phyloP scores from a whole-genome alignment of 2,888 invertebrate genomes.

The Idaea dimidiata region DNA sequence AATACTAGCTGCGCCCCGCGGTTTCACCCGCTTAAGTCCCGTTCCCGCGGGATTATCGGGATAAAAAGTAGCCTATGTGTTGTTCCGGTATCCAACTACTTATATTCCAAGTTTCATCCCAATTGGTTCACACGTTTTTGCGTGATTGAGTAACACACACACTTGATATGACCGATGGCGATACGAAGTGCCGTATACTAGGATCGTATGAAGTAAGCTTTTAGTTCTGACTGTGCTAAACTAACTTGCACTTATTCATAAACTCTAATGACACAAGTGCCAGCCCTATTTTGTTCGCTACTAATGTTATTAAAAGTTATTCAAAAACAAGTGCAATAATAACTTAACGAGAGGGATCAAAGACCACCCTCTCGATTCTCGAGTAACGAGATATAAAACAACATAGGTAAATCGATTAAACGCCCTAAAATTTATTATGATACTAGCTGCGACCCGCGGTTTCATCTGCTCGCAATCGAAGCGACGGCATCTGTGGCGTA shows the following conservation, averaged over 20 bases:
- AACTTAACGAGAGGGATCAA: conserved; percentile 39
- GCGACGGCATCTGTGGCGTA: too few species aligned
- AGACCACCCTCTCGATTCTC: conserved; percentile 37
- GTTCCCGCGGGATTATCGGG: too few species aligned
- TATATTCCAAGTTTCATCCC: too few species aligned
- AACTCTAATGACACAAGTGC: not conserved
- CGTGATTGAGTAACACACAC: too few species aligned
- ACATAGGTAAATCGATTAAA: conserved; percentile 71
- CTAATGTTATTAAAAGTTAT: conserved; percentile 14
- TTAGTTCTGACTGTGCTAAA: not conserved
- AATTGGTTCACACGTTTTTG: too few species aligned
- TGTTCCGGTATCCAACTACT: too few species aligned
- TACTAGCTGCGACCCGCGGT: not conserved
- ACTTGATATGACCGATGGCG: too few species aligned
- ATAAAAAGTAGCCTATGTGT: too few species aligned
- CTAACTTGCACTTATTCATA: not conserved
- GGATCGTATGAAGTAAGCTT: too few species aligned
- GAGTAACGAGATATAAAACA: conserved; percentile 63
- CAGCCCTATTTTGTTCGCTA: not conserved
- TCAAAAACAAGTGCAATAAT: conserved; percentile 33
- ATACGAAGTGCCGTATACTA: too few species aligned
- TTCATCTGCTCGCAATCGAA: not conserved
- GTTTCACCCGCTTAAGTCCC: too few species aligned
- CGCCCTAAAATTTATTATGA: conserved; percentile 55
- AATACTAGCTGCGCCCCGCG: too few species aligned